Conservation (phyloP, 2,888 invertebrate genomes). For the Acrobasis suavella region DNA sequence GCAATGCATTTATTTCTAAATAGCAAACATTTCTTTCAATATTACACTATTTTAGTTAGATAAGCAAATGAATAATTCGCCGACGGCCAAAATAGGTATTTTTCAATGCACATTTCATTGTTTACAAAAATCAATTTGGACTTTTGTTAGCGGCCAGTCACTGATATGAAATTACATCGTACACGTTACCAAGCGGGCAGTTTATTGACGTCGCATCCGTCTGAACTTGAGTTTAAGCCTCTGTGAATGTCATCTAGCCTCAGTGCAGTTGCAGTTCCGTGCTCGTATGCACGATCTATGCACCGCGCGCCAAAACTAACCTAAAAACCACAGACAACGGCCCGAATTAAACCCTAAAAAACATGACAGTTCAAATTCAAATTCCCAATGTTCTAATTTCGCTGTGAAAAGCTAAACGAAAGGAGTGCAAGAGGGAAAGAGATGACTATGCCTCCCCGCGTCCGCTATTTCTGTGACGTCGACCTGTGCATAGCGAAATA, state of each 20-base stretch:
- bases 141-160: conserved; percentile 26
- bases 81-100: background rate
- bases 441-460: conserved; percentile 59
- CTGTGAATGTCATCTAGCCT: conserved; percentile 78
- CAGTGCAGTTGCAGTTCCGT: conserved; percentile 71
- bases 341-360: conserved; percentile 45
- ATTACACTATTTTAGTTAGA: background rate
- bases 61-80: background rate
- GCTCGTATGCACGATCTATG: conserved; percentile 63
- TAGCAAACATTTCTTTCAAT: no score
- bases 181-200: conserved; percentile 58
- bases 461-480: conserved; percentile 74
- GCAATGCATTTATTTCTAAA: no score
- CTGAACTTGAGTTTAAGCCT: conserved; percentile 77
- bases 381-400: conserved; percentile 62
- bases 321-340: conserved; percentile 38
- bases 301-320: conserved; percentile 40
- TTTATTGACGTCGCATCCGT: conserved; percentile 71
- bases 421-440: conserved; percentile 59
- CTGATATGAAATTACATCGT: conserved; percentile 62
- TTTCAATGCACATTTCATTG: conserved; percentile 7
- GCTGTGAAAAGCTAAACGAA: conserved; percentile 54
- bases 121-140: conserved; percentile 13
- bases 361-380: conserved; percentile 57
- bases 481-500: conserved; percentile 78